Conservation (phyloP, 2,797 vertebrate genomes). For the Neomorphus geoffroyi region DNA sequence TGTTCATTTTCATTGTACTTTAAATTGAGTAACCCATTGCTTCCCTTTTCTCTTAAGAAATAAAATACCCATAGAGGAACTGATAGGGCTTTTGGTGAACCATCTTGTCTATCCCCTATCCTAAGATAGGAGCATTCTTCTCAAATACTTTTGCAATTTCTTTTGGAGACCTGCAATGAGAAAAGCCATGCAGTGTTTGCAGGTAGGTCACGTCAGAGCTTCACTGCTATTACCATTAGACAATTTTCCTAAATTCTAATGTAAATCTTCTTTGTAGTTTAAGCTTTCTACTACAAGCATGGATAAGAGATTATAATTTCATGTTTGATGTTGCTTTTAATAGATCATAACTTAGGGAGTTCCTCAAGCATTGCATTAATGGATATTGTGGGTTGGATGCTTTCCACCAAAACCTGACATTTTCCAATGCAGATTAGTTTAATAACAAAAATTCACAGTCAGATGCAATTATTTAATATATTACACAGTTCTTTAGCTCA, state of each 20-base stretch:
- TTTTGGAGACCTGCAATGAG: neutral
- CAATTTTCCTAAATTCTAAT: neutral
- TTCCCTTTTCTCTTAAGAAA: neutral
- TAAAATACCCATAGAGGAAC: neutral
- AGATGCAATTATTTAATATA: neutral
- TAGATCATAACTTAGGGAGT: neutral
- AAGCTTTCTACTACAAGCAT: neutral
- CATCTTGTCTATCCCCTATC: fast-evolving
- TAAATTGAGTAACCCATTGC: neutral
- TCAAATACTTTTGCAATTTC: neutral
- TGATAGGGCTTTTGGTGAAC: neutral
- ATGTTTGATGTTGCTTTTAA: neutral
- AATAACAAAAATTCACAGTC: neutral
- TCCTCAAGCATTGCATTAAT: neutral
- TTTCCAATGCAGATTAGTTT: neutral
- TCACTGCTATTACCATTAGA: neutral
- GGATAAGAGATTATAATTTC: neutral
- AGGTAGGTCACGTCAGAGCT: neutral
- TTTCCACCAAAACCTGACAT: neutral
- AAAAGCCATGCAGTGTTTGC: neutral
- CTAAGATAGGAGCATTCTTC: neutral
- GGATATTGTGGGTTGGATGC: neutral
- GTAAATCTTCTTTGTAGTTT: neutral
- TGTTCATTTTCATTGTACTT: neutral
- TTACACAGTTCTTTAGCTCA: neutral